Evolutionary conservation across 1,140 invertebrate genomes (phyloP), one percentile per base, ranked within the genome.

Genomic region (Hormaphis cornu): DNA sequence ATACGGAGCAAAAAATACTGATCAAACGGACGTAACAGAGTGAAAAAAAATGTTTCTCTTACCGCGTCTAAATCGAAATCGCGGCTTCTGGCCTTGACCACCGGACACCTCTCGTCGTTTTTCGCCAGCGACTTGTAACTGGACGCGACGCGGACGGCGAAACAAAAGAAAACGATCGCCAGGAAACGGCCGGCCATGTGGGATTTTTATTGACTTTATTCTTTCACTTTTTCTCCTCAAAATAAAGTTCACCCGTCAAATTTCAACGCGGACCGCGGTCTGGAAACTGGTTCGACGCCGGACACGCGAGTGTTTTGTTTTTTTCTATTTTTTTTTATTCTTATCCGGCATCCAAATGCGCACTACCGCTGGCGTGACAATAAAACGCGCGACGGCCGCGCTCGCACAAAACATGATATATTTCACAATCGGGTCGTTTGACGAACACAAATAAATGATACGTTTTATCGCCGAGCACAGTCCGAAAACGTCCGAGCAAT

Each of bases 51-150:
- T 42, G 14, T 3, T 18, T 3, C 69, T 71, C 72, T 74, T 66
- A 82, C 81, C 76, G 79, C 75, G 4, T 79, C 73, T 33, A 81
- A 77, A 71, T 82, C 79, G 71, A 81, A 81, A 73, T 81, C 80
- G 14, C n/a, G n/a, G 33, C 78, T 72, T 28, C 81, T 79, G 44
- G 75, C 80, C 73, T 77, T 80, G 37, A 82, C 81, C 75, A 79
- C 79, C 0, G 83, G 83, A 74, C 83, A 84, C 72, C 83, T 83
- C 8, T 79, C 82, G 75, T 83, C 83, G 75, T 84, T 83, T 59
- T 84, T 82, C 26, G 76, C 76, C 46, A 74, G n/a, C n/a, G n/a
- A 74, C 71, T 80, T 81, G 30, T 71, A 73, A 24, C 42, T 18
- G 30, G 28, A 9, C 18, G 7, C 28, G 2, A 18, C 3, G 9